Conservation (phyloP, 2,888 invertebrate species). For the Ceramica pisi region DNA sequence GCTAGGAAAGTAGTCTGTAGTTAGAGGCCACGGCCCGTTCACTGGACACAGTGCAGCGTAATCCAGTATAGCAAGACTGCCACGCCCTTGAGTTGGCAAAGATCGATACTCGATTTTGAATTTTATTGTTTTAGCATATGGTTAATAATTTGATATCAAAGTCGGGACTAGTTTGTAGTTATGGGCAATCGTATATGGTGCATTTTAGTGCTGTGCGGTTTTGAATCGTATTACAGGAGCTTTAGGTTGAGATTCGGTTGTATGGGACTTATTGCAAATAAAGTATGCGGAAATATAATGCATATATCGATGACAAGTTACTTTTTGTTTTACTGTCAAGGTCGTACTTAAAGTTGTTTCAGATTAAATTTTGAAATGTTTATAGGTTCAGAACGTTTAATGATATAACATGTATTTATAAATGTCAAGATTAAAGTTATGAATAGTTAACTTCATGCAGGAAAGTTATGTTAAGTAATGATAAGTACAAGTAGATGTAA, state of each 20-base stretch:
- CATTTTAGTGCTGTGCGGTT: background rate
- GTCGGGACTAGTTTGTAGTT: conserved; percentile 5
- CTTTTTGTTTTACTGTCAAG: conserved; percentile 43
- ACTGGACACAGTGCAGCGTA: conserved; percentile 45
- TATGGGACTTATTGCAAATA: conserved; percentile 7
- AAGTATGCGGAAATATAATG: conserved; percentile 60
- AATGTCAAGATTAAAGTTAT: background rate
- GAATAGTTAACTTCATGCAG: background rate
- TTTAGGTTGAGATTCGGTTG: conserved; percentile 11
- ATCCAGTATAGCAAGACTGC: conserved; percentile 55
- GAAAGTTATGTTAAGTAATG: background rate
- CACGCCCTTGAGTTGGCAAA: conserved; percentile 54
- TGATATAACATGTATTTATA: background rate
- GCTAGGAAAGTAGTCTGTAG: conserved; percentile 76
- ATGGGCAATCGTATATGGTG: background rate
- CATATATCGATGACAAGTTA: conserved; percentile 27
- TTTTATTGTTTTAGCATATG: conserved; percentile 1
- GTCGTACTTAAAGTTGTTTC: conserved; percentile 4
- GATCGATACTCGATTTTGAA: conserved; percentile 1
- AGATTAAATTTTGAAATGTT: background rate
- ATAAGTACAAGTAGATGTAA: conserved; percentile 11
- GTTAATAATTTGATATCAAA: conserved; percentile 5
- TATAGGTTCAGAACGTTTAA: background rate
- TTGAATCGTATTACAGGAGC: background rate
- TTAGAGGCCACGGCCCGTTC: conserved; percentile 83